phyloP scores from a whole-genome alignment of 2,113 vertebrate genomes.

The Parotia lawesii region DNA sequence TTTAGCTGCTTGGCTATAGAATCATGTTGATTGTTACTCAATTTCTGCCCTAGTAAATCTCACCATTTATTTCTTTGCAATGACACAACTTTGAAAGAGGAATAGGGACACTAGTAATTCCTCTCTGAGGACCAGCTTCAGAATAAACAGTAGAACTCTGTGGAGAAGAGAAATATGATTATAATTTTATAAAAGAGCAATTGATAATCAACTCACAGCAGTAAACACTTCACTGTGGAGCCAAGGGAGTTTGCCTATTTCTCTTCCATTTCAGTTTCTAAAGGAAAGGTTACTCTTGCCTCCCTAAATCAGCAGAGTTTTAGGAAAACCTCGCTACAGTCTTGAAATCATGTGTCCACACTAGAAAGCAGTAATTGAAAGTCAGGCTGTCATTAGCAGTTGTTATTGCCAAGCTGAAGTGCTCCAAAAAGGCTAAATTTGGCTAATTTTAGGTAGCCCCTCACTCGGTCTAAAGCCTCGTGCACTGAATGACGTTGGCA shows the following conservation, averaged over 20 bases:
- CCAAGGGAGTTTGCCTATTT: not conserved
- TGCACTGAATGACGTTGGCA: not conserved
- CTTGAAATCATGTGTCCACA: not conserved
- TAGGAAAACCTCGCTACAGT: not conserved
- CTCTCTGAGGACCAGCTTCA: not conserved
- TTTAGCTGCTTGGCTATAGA: not conserved
- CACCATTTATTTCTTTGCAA: not conserved
- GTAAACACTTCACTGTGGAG: not conserved
- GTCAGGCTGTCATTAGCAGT: not conserved
- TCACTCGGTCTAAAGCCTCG: not conserved
- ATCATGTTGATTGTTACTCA: not conserved
- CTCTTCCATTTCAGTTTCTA: not conserved
- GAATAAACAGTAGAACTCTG: not conserved
- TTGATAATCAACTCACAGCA: not conserved
- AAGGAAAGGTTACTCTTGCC: not conserved
- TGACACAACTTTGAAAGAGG: not conserved
- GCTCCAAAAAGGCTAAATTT: not conserved
- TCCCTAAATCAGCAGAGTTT: not conserved
- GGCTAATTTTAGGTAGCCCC: not conserved
- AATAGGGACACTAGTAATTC: not conserved
- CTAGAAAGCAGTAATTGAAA: not conserved
- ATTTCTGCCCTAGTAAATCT: not conserved
- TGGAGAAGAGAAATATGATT: not conserved
- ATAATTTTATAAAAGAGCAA: not conserved
- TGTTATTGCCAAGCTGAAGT: not conserved